Percentiles rank a stretch among this genome's conserved stretches.
These are phyloP conservation scores for Drosophila tropicalis DNA, from an alignment of 1,140 invertebrate species.

Conservation along the genomic window DNA sequence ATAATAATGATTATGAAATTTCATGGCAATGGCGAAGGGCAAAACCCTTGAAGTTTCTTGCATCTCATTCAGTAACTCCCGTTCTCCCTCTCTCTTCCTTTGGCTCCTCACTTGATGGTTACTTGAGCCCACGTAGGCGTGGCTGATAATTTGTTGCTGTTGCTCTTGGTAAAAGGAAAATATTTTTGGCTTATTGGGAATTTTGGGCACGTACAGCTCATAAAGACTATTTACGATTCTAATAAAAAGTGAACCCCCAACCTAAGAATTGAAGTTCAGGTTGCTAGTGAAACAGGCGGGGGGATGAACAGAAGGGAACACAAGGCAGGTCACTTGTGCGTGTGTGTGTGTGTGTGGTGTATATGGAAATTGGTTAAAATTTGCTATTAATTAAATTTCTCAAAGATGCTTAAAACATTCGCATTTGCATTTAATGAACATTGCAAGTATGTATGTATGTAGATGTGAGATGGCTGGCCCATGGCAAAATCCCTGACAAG, in stretches of 20 bases:
- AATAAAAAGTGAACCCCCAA: constrained; percentile 73
- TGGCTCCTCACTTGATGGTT: neutral
- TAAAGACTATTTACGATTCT: constrained; percentile 82
- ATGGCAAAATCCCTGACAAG: constrained; percentile 45
- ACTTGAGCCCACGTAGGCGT: constrained; percentile 19
- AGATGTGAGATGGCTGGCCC: neutral
- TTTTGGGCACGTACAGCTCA: constrained; percentile 79
- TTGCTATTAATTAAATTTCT: constrained; percentile 79
- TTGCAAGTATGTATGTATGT: constrained; percentile 33
- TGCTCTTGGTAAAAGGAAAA: constrained; percentile 21
- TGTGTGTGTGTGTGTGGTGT: constrained; percentile 49
- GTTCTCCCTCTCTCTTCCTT: no score
- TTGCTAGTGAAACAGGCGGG: neutral
- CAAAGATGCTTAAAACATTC: constrained; percentile 55
- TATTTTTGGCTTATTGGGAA: constrained; percentile 77
- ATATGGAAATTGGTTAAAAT: constrained; percentile 72
- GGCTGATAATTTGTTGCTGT: constrained; percentile 69
- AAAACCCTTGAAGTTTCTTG: neutral
- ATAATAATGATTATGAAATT: constrained; percentile 69
- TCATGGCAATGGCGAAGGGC: constrained; percentile 19
- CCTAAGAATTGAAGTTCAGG: constrained; percentile 32
- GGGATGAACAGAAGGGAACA: constrained; percentile 21
- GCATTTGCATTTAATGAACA: constrained; percentile 75
- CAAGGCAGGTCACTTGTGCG: constrained; percentile 18
- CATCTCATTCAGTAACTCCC: neutral